These are phyloP conservation scores for Monomorium pharaonis DNA, from an alignment of 1,140 invertebrate genomes.

Conservation along the genomic window DNA sequence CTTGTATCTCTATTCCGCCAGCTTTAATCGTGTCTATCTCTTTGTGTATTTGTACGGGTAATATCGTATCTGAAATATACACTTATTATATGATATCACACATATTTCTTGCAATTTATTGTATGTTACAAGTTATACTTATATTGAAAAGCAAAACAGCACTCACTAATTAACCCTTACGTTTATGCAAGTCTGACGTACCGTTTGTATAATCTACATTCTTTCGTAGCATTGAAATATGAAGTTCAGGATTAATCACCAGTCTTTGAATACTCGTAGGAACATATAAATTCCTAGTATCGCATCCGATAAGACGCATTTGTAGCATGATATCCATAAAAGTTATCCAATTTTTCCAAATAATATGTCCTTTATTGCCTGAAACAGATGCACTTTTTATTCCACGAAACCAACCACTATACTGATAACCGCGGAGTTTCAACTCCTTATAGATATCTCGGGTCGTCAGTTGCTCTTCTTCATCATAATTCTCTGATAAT, in stretches of 20 bases:
- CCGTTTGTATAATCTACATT: slow-evolving; percentile 43
- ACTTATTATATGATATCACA: too few relatives aligned
- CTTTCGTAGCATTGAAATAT: slow-evolving; percentile 83
- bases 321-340: slow-evolving; percentile 98
- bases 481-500: slow-evolving; percentile 25
- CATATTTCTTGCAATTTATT: too few relatives aligned
- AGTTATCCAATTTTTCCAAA: slow-evolving; percentile 94
- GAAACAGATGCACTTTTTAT: slow-evolving; percentile 85
- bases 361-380: slow-evolving; percentile 84
- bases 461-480: slow-evolving; percentile 80
- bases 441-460: slow-evolving; percentile 97
- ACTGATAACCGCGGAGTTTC: slow-evolving; percentile 95
- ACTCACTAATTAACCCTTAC: slow-evolving; percentile 43
- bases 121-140: neutral
- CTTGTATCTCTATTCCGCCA: too few relatives aligned
- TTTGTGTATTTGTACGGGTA: too few relatives aligned
- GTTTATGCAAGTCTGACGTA: slow-evolving; percentile 77
- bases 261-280: slow-evolving; percentile 94
- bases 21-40: too few relatives aligned
- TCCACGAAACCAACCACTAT: slow-evolving; percentile 91
- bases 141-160: neutral
- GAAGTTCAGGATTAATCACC: slow-evolving; percentile 90
- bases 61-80: too few relatives aligned
- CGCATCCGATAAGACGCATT: slow-evolving; percentile 91
- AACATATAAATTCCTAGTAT: slow-evolving; percentile 91